Conservation (phyloP, 2,113 vertebrate species). For the Reinhardtius hippoglossoides region DNA sequence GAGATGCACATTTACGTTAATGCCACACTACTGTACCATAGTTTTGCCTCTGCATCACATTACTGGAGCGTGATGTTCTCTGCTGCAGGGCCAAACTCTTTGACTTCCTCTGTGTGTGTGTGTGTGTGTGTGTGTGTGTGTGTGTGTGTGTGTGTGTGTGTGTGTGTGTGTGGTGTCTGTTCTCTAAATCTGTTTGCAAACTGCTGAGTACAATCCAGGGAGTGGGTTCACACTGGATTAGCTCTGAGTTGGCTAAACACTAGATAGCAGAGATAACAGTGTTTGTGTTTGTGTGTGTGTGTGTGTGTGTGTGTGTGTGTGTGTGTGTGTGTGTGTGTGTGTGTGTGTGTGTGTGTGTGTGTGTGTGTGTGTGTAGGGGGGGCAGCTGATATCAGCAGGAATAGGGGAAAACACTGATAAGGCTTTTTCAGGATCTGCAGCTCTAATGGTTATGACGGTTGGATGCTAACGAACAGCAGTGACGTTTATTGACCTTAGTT, state of each 20-base stretch:
- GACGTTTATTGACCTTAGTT: conserved; percentile 46
- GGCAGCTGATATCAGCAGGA: conserved; percentile 75
- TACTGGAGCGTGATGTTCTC: conserved; percentile 81
- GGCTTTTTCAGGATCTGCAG: conserved; percentile 59
- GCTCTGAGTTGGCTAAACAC: conserved; percentile 78
- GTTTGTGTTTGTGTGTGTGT: conserved; percentile 36
- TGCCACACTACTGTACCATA: conserved; percentile 62
- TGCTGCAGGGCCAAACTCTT: conserved; percentile 73
- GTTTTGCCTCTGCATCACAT: conserved; percentile 75
- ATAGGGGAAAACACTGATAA: conserved; percentile 73
- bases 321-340: conserved; percentile 15
- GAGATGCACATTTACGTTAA: conserved; percentile 70
- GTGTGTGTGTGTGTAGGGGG: conserved; percentile 7
- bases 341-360: conserved; percentile 38
- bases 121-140: conserved; percentile 31
- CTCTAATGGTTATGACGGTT: conserved; percentile 59
- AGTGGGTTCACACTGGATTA: conserved; percentile 79
- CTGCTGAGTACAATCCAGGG: conserved; percentile 75
- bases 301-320: neutral
- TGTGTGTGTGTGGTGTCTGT: conserved; percentile 35
- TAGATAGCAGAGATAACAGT: conserved; percentile 75
- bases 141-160: conserved; percentile 35
- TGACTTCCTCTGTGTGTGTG: conserved; percentile 42
- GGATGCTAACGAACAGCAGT: conserved; percentile 44
- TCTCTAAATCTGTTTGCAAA: conserved; percentile 76